These are phyloP conservation scores for Aspiorhynchus laticeps DNA, from an alignment of 2,113 vertebrate species.

Conservation along the genomic window DNA sequence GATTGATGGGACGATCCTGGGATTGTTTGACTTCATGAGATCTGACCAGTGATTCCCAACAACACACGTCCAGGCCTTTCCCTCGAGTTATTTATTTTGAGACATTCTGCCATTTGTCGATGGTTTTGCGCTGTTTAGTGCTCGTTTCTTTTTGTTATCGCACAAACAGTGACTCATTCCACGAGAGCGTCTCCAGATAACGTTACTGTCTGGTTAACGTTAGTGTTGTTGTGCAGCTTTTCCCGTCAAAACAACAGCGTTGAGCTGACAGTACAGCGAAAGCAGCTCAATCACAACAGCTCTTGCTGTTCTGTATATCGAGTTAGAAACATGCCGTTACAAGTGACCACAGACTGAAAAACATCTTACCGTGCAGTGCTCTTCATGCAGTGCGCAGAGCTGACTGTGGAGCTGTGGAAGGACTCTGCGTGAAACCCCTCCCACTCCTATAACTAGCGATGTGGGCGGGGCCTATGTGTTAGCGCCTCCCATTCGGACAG, in stretches of 20 bases:
- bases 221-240: not conserved
- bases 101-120: not conserved
- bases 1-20: not conserved
- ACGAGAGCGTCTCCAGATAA: not conserved
- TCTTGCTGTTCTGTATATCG: not conserved
- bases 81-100: not conserved
- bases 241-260: not conserved
- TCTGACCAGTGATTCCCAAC: not conserved
- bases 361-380: conserved; percentile 17
- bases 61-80: not conserved
- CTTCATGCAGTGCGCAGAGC: not conserved
- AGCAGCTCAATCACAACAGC: not conserved
- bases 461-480: not conserved
- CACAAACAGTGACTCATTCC: not conserved
- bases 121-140: not conserved
- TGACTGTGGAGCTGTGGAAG: not conserved
- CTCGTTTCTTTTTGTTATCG: too few relatives aligned
- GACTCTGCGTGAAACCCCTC: not conserved
- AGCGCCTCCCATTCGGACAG: not conserved
- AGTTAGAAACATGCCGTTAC: not conserved
- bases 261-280: not conserved
- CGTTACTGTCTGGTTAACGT: not conserved
- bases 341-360: not conserved
- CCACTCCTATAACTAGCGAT: not conserved
- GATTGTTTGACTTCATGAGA: not conserved